Percentiles rank a stretch among this genome's conserved stretches.
phyloP scores from a whole-genome alignment of 2,888 invertebrate species.

The Rhogogaster chlorosoma region DNA sequence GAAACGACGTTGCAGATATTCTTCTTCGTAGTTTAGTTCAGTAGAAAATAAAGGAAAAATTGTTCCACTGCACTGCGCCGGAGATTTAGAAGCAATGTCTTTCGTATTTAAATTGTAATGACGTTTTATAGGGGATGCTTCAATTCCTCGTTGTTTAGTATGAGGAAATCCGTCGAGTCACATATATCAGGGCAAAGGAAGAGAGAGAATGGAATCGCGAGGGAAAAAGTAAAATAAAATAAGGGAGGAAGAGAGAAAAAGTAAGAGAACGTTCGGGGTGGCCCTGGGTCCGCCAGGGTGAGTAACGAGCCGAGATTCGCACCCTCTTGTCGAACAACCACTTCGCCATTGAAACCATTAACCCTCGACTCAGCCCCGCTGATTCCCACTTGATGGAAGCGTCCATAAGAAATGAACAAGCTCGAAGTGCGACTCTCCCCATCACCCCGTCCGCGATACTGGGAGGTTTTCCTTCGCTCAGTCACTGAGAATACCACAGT shows the following conservation, averaged over 20 bases:
- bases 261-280: neutral
- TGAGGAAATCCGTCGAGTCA: neutral
- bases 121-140: neutral
- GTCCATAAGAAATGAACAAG: slow-evolving; percentile 51
- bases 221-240: neutral
- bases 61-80: neutral
- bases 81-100: no score
- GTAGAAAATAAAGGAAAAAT: neutral
- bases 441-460: neutral
- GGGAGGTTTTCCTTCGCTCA: slow-evolving; percentile 17
- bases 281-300: slow-evolving; percentile 42
- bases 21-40: neutral
- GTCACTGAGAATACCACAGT: slow-evolving; percentile 23
- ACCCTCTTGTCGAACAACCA: slow-evolving; percentile 52
- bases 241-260: neutral
- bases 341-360: slow-evolving; percentile 51
- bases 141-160: neutral
- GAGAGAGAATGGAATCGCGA: neutral
- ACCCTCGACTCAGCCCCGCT: slow-evolving; percentile 51
- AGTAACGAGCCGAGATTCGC: slow-evolving; percentile 50
- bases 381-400: slow-evolving; percentile 51
- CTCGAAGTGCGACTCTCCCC: slow-evolving; percentile 39
- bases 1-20: neutral
- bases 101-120: neutral
- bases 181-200: neutral